phyloP scores from a whole-genome alignment of 2,797 vertebrate genomes.

The Fistularia commersonii region DNA sequence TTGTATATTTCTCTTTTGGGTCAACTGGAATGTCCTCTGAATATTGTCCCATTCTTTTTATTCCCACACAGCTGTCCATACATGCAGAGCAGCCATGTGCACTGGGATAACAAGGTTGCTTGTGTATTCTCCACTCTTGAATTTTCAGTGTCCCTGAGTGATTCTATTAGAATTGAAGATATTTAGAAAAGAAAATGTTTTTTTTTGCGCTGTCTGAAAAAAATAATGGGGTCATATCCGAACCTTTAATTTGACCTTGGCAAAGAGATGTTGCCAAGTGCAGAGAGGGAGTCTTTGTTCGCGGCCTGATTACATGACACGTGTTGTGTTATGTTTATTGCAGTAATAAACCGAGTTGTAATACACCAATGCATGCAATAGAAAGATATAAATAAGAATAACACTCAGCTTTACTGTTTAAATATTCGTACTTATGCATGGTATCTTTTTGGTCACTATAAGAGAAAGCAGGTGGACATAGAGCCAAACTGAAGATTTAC shows the following conservation, averaged over 20 bases:
- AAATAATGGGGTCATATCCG: slow-evolving; percentile 26
- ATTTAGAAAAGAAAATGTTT: slow-evolving; percentile 3
- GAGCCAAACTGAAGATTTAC: no score
- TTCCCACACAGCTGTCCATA: slow-evolving; percentile 50
- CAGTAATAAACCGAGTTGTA: no score
- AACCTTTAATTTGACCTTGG: slow-evolving; percentile 12
- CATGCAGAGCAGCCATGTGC: slow-evolving; percentile 30
- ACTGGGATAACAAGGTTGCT: slow-evolving; percentile 22
- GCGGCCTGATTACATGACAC: no score
- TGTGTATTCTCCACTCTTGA: slow-evolving; percentile 18
- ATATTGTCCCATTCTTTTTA: slow-evolving; percentile 18
- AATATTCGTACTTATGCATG: no score
- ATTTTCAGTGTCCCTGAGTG: slow-evolving; percentile 4
- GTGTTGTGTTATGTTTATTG: no score
- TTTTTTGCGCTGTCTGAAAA: slow-evolving; percentile 11
- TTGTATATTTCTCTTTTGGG: slow-evolving; percentile 3
- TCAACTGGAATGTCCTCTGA: slow-evolving; percentile 13
- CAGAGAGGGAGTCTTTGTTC: no score
- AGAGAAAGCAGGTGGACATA: no score
- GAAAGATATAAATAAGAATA: no score
- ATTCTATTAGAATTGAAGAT: slow-evolving; percentile 15
- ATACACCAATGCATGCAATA: no score
- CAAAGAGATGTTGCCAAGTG: no score
- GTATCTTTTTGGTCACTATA: no score
- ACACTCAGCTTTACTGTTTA: no score